Conservation (phyloP, 1,140 invertebrate species). For the Prorops nasuta region DNA sequence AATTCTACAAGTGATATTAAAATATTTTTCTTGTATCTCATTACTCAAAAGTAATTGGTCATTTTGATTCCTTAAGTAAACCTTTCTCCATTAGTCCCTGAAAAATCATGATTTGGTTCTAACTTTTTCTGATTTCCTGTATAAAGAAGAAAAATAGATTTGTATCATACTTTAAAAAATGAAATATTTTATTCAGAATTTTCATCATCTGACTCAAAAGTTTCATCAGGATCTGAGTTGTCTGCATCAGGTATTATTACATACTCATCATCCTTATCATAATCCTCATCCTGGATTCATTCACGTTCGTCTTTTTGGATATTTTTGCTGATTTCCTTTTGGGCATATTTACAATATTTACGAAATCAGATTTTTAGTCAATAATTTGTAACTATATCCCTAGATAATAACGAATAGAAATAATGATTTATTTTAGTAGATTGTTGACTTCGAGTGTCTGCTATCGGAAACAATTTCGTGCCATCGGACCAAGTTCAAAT, state of each 20-base stretch:
- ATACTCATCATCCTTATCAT: too few species aligned
- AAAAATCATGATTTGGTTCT: conserved; percentile 11
- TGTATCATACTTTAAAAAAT: conserved; percentile 8
- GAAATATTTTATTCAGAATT: conserved; percentile 16
- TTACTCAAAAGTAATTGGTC: conserved; percentile 12
- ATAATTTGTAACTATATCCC: too few species aligned
- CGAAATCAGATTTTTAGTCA: too few species aligned
- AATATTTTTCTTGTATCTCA: conserved; percentile 8
- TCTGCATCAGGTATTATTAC: conserved; percentile 9
- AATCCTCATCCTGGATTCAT: too few species aligned
- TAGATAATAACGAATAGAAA: too few species aligned
- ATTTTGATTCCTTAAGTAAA: conserved; percentile 2
- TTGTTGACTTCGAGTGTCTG: too few species aligned
- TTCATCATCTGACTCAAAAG: conserved; percentile 11
- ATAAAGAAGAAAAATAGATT: conserved; percentile 12
- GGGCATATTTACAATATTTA: too few species aligned
- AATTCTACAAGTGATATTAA: conserved; percentile 6
- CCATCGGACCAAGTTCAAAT: too few species aligned
- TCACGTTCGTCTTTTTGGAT: too few species aligned
- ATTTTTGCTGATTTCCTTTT: too few species aligned
- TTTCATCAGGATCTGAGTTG: conserved; percentile 8
- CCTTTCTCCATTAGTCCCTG: conserved; percentile 7
- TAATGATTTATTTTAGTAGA: too few species aligned
- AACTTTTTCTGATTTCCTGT: conserved; percentile 14
- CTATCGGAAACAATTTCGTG: too few species aligned